phyloP scores from a whole-genome alignment of 2,888 invertebrate species.

The Tromatobia lineatoria region DNA sequence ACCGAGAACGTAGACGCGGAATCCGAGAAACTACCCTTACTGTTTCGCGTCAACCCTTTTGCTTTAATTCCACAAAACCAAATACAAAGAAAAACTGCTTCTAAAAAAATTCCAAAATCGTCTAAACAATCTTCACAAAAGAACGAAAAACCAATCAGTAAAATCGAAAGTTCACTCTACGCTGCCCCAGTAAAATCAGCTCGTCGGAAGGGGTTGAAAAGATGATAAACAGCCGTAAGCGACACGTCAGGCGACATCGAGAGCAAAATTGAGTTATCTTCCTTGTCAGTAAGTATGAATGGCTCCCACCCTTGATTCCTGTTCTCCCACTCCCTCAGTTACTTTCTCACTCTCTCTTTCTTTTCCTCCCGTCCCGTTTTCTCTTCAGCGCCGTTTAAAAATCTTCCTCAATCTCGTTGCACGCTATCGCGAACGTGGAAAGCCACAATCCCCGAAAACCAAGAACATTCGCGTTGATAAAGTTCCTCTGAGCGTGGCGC shows the following conservation, averaged over 20 bases:
- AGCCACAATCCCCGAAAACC: not conserved
- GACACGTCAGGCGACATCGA: constrained; percentile 37
- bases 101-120: constrained; percentile 3
- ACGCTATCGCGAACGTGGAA: not conserved
- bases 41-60: constrained; percentile 22
- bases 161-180: constrained; percentile 35
- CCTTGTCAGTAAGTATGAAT: constrained; percentile 20
- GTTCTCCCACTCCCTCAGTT: constrained; percentile 48
- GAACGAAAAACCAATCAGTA: constrained; percentile 10
- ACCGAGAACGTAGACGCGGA: constrained; percentile 32
- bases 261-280: constrained; percentile 42
- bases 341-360: constrained; percentile 26
- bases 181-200: constrained; percentile 20
- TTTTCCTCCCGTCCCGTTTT: constrained; percentile 2
- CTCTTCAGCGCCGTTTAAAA: not conserved
- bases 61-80: constrained; percentile 11
- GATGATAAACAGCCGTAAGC: constrained; percentile 44
- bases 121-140: not conserved
- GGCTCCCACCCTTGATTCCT: constrained; percentile 44
- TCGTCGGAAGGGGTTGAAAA: constrained; percentile 25
- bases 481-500: constrained; percentile 17
- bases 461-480: not conserved
- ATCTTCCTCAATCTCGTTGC: not conserved
- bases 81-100: constrained; percentile 12
- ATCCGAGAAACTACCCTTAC: constrained; percentile 45